A percentile compares a stretch with the other conserved stretches of the same genome.
These are phyloP conservation scores for Ptychodera flava DNA, from an alignment of 35 echinoderm and acorn worm genomes.

Conservation along the genomic window DNA sequence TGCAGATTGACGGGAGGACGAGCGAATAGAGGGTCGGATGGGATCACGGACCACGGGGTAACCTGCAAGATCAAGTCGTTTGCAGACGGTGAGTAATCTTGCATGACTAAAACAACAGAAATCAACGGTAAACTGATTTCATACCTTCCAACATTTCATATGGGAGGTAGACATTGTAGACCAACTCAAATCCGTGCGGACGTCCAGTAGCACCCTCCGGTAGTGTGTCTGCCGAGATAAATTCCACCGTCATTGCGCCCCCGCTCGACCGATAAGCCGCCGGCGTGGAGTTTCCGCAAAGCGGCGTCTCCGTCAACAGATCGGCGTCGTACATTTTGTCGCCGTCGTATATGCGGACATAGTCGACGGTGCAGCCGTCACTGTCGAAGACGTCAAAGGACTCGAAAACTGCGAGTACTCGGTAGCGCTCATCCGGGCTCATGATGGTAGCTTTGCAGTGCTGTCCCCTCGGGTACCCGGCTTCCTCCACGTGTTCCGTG, in stretches of 20 bases:
- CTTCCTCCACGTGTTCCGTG: background rate
- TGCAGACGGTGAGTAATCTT: background rate
- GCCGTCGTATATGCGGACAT: background rate
- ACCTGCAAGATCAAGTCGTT: background rate
- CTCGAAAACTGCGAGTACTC: background rate
- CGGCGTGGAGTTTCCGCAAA: background rate
- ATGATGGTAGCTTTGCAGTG: background rate
- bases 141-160: background rate
- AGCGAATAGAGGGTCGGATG: background rate
- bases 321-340: background rate
- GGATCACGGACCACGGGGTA: background rate
- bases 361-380: background rate
- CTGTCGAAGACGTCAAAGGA: background rate
- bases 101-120: background rate
- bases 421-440: background rate
- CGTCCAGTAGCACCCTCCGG: background rate
- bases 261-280: background rate
- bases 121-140: background rate
- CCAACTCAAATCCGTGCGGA: background rate
- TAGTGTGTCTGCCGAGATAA: background rate
- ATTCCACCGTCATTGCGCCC: background rate
- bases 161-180: background rate
- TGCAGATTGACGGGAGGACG: no score
- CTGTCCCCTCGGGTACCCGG: background rate
- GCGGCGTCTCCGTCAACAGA: background rate